A percentile compares a stretch with the other conserved stretches of the same genome.
Evolutionary conservation across 2,113 vertebrate genomes (phyloP).

Genomic region (Phasianus colchicus): DNA sequence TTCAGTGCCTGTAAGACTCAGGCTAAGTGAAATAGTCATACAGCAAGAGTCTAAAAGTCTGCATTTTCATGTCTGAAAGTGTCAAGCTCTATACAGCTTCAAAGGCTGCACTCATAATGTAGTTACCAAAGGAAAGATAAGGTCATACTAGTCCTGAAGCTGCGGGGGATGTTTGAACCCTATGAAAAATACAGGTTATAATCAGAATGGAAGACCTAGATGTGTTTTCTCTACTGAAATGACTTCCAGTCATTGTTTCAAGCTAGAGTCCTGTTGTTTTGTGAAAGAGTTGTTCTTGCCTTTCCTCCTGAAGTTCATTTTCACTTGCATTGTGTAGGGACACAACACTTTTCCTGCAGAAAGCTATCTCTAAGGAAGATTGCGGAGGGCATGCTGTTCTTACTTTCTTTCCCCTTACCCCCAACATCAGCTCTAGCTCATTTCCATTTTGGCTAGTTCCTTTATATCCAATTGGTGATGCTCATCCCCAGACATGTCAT

Average conservation of each 20-base stretch:
- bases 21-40: not conserved
- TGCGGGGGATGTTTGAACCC: not conserved
- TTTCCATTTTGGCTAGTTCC: not conserved
- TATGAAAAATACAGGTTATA: not conserved
- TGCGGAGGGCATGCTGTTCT: not conserved
- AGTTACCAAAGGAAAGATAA: not conserved
- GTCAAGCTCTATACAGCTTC: accelerated
- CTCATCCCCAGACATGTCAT: not conserved
- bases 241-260: not conserved
- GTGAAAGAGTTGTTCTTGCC: not conserved
- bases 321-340: not conserved
- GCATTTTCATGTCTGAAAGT: not conserved
- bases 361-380: not conserved
- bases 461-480: not conserved
- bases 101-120: not conserved
- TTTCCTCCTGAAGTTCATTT: not conserved
- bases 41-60: not conserved
- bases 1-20: not conserved
- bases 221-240: not conserved
- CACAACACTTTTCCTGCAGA: not conserved
- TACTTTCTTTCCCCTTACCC: not conserved
- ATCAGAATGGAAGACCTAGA: not conserved
- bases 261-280: not conserved
- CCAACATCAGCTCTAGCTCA: not conserved
- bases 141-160: not conserved